Conservation (phyloP, 2,888 invertebrate genomes). For the Stenurella melanura region DNA sequence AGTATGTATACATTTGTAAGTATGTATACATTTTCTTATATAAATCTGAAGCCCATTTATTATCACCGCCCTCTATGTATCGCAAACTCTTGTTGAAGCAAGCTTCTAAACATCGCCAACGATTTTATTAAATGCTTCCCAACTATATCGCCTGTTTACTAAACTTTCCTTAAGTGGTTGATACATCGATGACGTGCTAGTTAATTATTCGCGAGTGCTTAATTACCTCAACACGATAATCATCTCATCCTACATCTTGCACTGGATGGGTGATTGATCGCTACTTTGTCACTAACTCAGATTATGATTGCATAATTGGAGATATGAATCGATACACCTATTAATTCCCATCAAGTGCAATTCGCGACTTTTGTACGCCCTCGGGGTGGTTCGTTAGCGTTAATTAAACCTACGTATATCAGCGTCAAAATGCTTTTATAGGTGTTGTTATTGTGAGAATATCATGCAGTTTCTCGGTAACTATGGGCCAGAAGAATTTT, state of each 20-base stretch:
- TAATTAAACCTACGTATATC: not conserved
- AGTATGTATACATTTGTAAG: too few species aligned
- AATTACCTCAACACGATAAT: slow-evolving; percentile 70
- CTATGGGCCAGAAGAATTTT: too few species aligned
- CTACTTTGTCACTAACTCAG: slow-evolving; percentile 64
- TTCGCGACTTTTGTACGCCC: not conserved
- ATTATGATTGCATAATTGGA: slow-evolving; percentile 62
- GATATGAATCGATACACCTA: slow-evolving; percentile 59
- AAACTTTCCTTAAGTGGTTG: slow-evolving; percentile 66
- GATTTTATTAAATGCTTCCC: not conserved
- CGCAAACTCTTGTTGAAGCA: too few species aligned
- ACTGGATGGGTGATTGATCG: slow-evolving; percentile 66
- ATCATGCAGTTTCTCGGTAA: too few species aligned
- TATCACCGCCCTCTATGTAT: too few species aligned
- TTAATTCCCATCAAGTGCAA: not conserved
- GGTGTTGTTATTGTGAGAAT: too few species aligned
- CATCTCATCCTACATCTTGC: slow-evolving; percentile 70
- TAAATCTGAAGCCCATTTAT: too few species aligned
- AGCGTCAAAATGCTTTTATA: too few species aligned
- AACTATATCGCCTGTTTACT: slow-evolving; percentile 58
- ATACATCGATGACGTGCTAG: slow-evolving; percentile 69
- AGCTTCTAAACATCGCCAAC: not conserved
- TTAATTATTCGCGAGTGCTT: slow-evolving; percentile 71
- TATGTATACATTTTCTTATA: too few species aligned
- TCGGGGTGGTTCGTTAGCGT: not conserved